Evolutionary conservation across 2,797 vertebrate genomes (phyloP), one percentile per base, ranked within the genome.

Genomic region (Rhinatrema bivittatum): DNA sequence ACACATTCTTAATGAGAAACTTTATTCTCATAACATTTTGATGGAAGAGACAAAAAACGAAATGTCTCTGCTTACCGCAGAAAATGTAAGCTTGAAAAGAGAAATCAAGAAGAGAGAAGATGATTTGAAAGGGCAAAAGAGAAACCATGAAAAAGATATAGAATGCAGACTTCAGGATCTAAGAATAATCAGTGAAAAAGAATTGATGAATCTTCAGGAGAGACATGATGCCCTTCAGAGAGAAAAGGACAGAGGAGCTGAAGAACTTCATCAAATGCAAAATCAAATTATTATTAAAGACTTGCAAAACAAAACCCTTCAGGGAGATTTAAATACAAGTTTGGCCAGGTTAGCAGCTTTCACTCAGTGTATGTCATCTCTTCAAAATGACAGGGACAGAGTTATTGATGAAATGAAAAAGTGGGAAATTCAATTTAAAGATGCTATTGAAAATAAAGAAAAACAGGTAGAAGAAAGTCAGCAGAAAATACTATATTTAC

Each of bases 361-460:
- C 9, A 71, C 79, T 0, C 73, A 74, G 31, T 68, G 68, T 13
- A 60, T 72, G 63, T 65, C 69, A 25, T 72, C 73, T 9, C 70
- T 84, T 32, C 78, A 72, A 13, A 75, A 73, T 15, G 71, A 73
- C 11, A 42, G 63, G 16, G 70, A 71, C 42, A 56, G 58, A 31
- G 63, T 68, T 3, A 29, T 76, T 31, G 70, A 77, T 0, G 75
- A 80, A 20, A 38, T 73, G 37, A 82, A 77, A 34, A 61, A 56
- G 1, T 91, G 87, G 89, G 78, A 83, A 19, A 29, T 34, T 6
- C 30, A 81, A 33, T 89, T 82, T 60, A 82, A 84, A 23, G 85
- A 87, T 30, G 60, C 62, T 6, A 62, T 90, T 25, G 66, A 82
- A 5, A 86, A 67, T 50, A 91, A 91, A 49, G 87, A 91, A 21